These are phyloP conservation scores for Drosophila bocqueti DNA, from an alignment of 1,140 invertebrate genomes.

Conservation along the genomic window DNA sequence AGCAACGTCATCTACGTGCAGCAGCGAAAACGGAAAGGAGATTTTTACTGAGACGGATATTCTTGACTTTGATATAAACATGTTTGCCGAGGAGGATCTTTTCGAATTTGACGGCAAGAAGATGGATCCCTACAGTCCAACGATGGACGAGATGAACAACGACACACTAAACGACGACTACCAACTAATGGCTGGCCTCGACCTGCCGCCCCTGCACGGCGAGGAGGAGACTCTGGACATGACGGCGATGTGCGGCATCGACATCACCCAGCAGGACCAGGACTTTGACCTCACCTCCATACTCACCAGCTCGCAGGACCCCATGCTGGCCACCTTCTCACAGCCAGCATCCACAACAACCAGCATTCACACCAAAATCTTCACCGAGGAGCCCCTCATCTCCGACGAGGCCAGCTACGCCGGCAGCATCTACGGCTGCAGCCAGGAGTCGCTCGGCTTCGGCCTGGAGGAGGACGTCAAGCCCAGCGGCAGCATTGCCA, in stretches of 20 bases:
- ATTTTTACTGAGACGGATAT: constrained; percentile 72
- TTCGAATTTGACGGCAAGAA: constrained; percentile 65
- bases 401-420: constrained; percentile 48
- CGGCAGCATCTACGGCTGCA: constrained; percentile 23
- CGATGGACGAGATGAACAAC: constrained; percentile 56
- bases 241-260: constrained; percentile 31
- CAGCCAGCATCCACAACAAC: constrained; percentile 37
- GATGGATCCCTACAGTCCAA: constrained; percentile 58
- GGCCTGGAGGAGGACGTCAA: constrained; percentile 38
- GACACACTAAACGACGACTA: constrained; percentile 41
- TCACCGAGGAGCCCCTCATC: constrained; percentile 50
- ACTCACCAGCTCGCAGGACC: constrained; percentile 45
- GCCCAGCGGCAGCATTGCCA: constrained; percentile 15
- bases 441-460: constrained; percentile 64
- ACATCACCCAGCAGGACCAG: constrained; percentile 43
- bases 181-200: constrained; percentile 30
- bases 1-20: constrained; percentile 70
- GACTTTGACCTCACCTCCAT: constrained; percentile 51
- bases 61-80: constrained; percentile 81
- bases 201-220: constrained; percentile 15
- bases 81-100: constrained; percentile 73
- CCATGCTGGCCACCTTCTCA: constrained; percentile 41
- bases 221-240: constrained; percentile 59
- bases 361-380: constrained; percentile 19
- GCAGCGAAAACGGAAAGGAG: constrained; percentile 73